Evolutionary conservation across 2,888 invertebrate species (phyloP), one percentile per base, ranked within the genome.

Genomic region (Apamea epomidion): DNA sequence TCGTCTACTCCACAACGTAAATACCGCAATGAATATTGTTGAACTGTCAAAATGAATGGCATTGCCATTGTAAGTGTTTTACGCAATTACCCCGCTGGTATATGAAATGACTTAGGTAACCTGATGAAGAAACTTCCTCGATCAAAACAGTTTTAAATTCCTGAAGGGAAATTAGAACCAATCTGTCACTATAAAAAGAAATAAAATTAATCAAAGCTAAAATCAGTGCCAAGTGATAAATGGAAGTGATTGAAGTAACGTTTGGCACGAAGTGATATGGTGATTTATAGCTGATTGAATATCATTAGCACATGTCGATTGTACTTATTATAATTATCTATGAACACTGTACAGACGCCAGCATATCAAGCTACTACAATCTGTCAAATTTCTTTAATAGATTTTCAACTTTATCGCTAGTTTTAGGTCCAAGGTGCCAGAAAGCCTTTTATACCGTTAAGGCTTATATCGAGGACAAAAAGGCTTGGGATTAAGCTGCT

Each of bases 151-250:
- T 7, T n/a, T 14, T 14, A 3, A 62, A 48, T 74, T 48, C 32
- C 21, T 32, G 16, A 62, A 45, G 2, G 1, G n/a, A 21, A 32
- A 2, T 32, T 32, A 25, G 0, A 42, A 37, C 29, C 6, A 48
- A 60, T 12, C n/a, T 18, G 21, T 76, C 51, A 62, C 29, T 29
- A 12, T 65, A 51, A 29, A 77, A 8, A 65, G 7, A 77, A n/a
- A 67, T 32, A 76, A 14, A 67, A 58, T 37, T 21, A 60, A 73
- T 81, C 73, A 32, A 32, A 68, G 8, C 7, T 25, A 29, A 54
- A 74, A 73, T 74, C 60, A 67, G n/a, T 21, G 81, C 60, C 29
- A 72, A 80, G n/a, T 60, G 48, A 74, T 51, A 60, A 51, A 67
- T 60, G 16, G 62, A 70, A 70, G 64, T 45, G 45, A 80, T 80